Percentiles rank a stretch among this genome's conserved stretches.
phyloP scores from a whole-genome alignment of 1,140 invertebrate genomes.

The Octopus bimaculoides region DNA sequence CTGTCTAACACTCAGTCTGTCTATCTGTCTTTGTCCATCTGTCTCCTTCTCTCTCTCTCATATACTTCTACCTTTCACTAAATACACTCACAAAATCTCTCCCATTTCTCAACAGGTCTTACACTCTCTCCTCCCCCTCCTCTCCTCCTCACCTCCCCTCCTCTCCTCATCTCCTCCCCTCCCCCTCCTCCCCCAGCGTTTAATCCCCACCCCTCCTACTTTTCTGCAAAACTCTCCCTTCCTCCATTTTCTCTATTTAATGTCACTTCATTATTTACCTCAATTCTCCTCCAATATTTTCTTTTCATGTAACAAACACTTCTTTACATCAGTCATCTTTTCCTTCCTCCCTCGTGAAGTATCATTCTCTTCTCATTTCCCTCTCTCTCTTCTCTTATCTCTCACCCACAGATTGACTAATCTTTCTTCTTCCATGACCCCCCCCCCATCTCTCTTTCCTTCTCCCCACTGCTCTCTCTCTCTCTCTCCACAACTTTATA shows the following conservation, averaged over 20 bases:
- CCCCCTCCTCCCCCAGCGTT: slow-evolving; percentile 9
- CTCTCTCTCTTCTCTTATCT: too few relatives aligned
- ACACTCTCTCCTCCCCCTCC: neutral
- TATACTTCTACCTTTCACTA: neutral
- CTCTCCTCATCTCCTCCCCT: neutral
- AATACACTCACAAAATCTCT: neutral
- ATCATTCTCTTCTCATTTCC: too few relatives aligned
- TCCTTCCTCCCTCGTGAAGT: slow-evolving; percentile 1
- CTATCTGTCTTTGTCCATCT: slow-evolving; percentile 10
- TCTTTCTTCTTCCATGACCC: neutral
- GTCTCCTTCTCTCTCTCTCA: neutral
- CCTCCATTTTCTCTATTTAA: neutral
- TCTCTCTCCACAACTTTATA: neutral
- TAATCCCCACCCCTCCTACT: slow-evolving; percentile 15
- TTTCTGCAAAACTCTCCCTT: slow-evolving; percentile 10
- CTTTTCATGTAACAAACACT: neutral
- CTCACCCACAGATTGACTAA: too few relatives aligned
- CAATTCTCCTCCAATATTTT: slow-evolving; percentile 14
- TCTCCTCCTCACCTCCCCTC: neutral
- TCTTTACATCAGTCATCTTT: neutral
- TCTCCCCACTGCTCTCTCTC: neutral
- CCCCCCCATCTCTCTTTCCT: slow-evolving; percentile 11
- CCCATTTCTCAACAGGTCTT: slow-evolving; percentile 9
- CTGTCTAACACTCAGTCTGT: slow-evolving; percentile 3
- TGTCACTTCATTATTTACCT: neutral